A percentile compares a stretch with the other conserved stretches of the same genome.
Conservation (phyloP, 2,888 invertebrate genomes). For the Temnothorax rugatulus region DNA sequence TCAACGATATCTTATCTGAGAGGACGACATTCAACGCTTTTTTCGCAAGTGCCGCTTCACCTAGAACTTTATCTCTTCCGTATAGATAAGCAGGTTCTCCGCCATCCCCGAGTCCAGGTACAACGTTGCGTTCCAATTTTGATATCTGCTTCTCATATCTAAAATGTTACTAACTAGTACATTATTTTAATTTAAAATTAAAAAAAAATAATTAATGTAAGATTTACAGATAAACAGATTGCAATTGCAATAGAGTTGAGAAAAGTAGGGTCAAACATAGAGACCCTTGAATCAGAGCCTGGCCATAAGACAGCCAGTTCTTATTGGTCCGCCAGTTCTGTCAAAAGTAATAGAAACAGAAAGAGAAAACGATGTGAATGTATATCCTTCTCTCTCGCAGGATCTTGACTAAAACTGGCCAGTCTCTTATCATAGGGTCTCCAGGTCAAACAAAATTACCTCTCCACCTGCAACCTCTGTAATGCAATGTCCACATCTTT, state of each 20-base stretch:
- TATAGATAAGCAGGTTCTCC: conserved; percentile 90
- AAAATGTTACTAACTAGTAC: conserved; percentile 27
- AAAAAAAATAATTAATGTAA: background rate
- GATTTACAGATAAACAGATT: background rate
- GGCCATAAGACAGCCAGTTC: too few species aligned
- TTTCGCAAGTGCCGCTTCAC: conserved; percentile 92
- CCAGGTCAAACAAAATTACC: conserved; percentile 7
- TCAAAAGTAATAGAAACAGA: too few species aligned
- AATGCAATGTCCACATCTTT: conserved; percentile 15
- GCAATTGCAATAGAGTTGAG: background rate
- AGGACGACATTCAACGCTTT: conserved; percentile 96
- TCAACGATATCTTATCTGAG: conserved; percentile 95
- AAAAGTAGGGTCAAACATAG: background rate
- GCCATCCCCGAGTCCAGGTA: conserved; percentile 91
- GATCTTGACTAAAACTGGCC: too few species aligned
- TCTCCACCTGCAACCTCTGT: conserved; percentile 18
- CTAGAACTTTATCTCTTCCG: conserved; percentile 89
- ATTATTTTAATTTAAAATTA: background rate
- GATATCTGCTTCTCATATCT: conserved; percentile 87
- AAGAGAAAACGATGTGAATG: too few species aligned
- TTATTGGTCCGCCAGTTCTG: too few species aligned
- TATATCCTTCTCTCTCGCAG: too few species aligned
- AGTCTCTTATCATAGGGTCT: too few species aligned
- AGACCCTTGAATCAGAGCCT: too few species aligned
- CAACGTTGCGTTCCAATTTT: conserved; percentile 89